Evolutionary conservation across 2,797 vertebrate species (phyloP), one percentile per base, ranked within the genome.

Genomic region (Bovichtus diacanthus): DNA sequence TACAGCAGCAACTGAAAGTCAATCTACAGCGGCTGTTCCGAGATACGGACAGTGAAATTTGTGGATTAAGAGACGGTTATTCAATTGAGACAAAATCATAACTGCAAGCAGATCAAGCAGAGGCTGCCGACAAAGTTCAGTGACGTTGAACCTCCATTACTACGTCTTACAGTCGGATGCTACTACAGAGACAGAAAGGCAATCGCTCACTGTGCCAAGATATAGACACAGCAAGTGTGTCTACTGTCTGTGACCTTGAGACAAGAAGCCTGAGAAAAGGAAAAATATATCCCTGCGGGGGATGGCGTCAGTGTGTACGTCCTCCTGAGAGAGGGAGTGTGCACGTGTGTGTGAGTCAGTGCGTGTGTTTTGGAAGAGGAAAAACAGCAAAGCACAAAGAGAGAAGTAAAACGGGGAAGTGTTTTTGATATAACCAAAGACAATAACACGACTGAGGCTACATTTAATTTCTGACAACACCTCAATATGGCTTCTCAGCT

Each of bases 201-300:
- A 23, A 39, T 25, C 27, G 1, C 11, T 49, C 44, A 7, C 25
- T 27, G 59, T 34, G 56, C 70, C 36, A 47, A 53, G 61, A 80
- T 18, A 53, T 1, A 85, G 49, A 85, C 74, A 59, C 78, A 72
- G 75, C 50, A 39, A 65, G 58, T 65, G 58, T 29, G 15, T 86
- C 83, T 70, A 49, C 85, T 56, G 83, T 88, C 81, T 80, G 83
- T 90, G 87, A 89, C 90, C 88, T 90, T 88, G 75, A 88, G 83
- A 84, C 29, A n/a, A 72, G 74, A 86, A 25, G 81, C 78, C 80
- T 75, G 74, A 80, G 81, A 86, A 43, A 76, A 91, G 75, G 79
- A 75, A 84, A 90, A 90, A 86, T 55, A 89, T 12, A 76, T 73
- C 84, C 74, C 84, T 47, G 80, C 44, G 54, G 88, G 85, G 70